Base-by-base conservation (phyloP, 2,888 invertebrate genomes). In the Entomobrya proxima region DNA sequence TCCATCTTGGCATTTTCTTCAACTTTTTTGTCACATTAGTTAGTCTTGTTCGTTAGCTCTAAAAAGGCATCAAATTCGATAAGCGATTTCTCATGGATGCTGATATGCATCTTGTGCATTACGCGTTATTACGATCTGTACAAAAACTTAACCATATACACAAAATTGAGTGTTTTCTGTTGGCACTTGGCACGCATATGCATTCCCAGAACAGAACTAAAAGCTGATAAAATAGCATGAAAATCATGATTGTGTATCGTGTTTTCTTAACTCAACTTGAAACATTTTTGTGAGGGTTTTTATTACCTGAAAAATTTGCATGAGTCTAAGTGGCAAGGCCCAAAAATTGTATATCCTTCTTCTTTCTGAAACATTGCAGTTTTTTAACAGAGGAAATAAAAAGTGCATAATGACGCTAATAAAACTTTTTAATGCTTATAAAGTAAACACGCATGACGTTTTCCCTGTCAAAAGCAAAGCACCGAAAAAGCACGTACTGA, bases 361-460 rank as follows among this genome's bases (percentile, higher is more conserved):
- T 58, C 30, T 18, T 2, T 1, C 61, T 64, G 18, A 13, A n/a
- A 6, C 13, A 18, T n/a, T 27, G 69, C 24, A 69, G 44, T 40
- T 5, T 69, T n/a, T 64, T n/a, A 35, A 35, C n/a, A 2, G 35
- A 0, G 44, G 18, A 67, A 37, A 40, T 35, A 67, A 67, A 37
- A 67, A 15, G 69, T 69, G 44, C 69, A 67, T 79, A 79, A 79
- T 50, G 69, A 52, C 13, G 52, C 67, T 67, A 79, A 79, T 79
- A 79, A 79, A 79, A 67, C 27, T 64, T 47, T 72, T 79, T 67
- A 79, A 67, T 67, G 69, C 52, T 67, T 64, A 79, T 69, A 79
- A 69, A 67, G 61, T 21, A 67, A 69, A 67, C 35, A 78, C 18
- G 24, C 52, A 76, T 55, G 58, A 55, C 35, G 61, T 47, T 78